Percentiles rank a stretch among this genome's conserved stretches.
Evolutionary conservation across 2,113 vertebrate genomes (phyloP).

Genomic region (Delphinus delphis): DNA sequence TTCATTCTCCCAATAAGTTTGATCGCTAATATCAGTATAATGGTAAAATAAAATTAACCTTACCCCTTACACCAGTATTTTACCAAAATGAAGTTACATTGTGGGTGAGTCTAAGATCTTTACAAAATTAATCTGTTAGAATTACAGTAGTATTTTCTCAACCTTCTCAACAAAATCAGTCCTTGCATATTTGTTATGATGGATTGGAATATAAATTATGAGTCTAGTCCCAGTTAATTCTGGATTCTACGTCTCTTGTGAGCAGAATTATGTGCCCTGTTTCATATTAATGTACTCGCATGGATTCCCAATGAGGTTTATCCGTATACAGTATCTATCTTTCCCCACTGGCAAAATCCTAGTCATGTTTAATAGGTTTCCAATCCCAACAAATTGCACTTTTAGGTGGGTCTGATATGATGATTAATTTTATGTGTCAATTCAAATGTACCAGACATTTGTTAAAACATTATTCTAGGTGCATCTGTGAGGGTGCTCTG

Average conservation of each 20-base stretch:
- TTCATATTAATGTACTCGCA: background rate
- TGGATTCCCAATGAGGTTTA: background rate
- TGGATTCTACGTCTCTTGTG: background rate
- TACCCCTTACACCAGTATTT: background rate
- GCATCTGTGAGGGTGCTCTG: background rate
- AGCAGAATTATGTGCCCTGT: background rate
- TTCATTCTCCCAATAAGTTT: background rate
- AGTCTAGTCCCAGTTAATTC: background rate
- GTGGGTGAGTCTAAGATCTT: background rate
- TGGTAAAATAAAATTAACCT: background rate
- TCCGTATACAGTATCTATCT: background rate
- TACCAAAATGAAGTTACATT: background rate
- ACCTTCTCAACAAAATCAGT: background rate
- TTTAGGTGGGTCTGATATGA: background rate
- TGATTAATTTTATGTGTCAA: background rate
- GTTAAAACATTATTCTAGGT: background rate
- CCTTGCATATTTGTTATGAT: background rate
- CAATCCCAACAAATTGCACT: background rate
- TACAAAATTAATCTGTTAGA: background rate
- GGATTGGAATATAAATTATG: too few relatives aligned
- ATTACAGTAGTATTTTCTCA: background rate
- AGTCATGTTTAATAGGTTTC: background rate
- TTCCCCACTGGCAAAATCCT: background rate
- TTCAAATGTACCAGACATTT: background rate
- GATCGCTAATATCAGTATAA: background rate